phyloP scores from a whole-genome alignment of 2,797 vertebrate species.

The Jordanella pulchra region DNA sequence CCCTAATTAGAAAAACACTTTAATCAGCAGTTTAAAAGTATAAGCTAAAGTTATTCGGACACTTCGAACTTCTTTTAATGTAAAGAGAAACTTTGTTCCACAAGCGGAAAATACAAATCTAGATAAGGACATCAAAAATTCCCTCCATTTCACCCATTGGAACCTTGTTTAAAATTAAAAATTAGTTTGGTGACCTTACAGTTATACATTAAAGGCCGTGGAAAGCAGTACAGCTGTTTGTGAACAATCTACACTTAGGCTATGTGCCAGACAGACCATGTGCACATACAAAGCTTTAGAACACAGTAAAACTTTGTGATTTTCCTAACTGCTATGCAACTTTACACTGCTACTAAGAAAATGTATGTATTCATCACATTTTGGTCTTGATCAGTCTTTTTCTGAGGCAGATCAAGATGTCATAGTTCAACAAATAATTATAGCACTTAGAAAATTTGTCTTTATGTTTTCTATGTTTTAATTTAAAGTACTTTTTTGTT shows the following conservation, averaged over 20 bases:
- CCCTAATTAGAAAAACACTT: constrained; percentile 71
- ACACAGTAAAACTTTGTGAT: constrained; percentile 33
- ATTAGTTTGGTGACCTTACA: constrained; percentile 18
- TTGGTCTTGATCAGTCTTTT: constrained; percentile 79
- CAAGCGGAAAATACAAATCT: constrained; percentile 16
- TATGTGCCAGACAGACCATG: constrained; percentile 15
- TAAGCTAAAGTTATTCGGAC: constrained; percentile 73
- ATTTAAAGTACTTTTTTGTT: constrained; percentile 8
- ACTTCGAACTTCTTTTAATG: constrained; percentile 71
- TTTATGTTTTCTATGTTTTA: constrained; percentile 43
- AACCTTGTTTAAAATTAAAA: not conserved
- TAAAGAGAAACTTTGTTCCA: constrained; percentile 12
- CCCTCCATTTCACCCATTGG: constrained; percentile 6
- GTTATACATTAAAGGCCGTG: not conserved
- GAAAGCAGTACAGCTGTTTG: constrained; percentile 11
- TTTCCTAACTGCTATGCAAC: constrained; percentile 74
- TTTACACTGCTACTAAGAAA: constrained; percentile 66
- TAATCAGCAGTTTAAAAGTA: constrained; percentile 55
- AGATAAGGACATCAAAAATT: constrained; percentile 28
- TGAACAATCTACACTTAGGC: constrained; percentile 11
- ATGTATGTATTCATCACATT: constrained; percentile 80
- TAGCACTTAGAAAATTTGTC: constrained; percentile 73
- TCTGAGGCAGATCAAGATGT: constrained; percentile 81
- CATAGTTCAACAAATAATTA: constrained; percentile 90
- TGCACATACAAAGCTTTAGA: constrained; percentile 56